Conservation (phyloP, 1,140 invertebrate genomes). For the Epicauta chinensis region DNA sequence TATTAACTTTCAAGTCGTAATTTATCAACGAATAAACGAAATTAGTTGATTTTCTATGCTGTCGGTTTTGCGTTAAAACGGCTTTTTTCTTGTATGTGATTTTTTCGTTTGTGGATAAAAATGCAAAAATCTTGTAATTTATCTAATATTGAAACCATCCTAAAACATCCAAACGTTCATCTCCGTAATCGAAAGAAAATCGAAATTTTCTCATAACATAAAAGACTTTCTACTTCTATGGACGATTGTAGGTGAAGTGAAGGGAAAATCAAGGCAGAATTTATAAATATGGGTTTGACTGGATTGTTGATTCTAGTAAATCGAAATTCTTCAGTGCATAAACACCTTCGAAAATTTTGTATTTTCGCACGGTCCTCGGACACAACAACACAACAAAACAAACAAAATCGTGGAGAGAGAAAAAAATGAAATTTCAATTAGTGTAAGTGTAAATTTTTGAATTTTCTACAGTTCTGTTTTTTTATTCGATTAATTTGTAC, state of each 20-base stretch:
- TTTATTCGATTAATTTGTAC: conserved; percentile 1
- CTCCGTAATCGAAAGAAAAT: not conserved
- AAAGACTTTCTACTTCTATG: conserved; percentile 18
- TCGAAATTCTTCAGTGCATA: conserved; percentile 20
- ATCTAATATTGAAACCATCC: not conserved
- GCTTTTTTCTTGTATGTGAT: no score
- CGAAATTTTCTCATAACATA: not conserved
- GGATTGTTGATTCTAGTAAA: conserved; percentile 23
- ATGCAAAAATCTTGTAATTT: not conserved
- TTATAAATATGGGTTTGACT: conserved; percentile 27
- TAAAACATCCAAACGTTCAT: not conserved
- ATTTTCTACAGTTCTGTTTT: not conserved
- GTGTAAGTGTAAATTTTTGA: not conserved
- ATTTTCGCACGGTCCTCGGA: no score
- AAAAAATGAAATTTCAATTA: conserved; percentile 2
- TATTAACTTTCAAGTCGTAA: no score
- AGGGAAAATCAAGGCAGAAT: conserved; percentile 28
- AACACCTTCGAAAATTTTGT: not conserved
- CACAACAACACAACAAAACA: conserved; percentile 3
- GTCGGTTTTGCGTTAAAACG: no score
- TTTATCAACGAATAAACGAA: no score
- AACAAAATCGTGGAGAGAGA: conserved; percentile 14
- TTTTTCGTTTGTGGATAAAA: not conserved
- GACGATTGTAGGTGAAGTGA: conserved; percentile 23
- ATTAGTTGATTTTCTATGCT: no score